Evolutionary conservation across 2,888 invertebrate genomes (phyloP), one percentile per base, ranked within the genome.

Genomic region (Eugnorisma glareosa): DNA sequence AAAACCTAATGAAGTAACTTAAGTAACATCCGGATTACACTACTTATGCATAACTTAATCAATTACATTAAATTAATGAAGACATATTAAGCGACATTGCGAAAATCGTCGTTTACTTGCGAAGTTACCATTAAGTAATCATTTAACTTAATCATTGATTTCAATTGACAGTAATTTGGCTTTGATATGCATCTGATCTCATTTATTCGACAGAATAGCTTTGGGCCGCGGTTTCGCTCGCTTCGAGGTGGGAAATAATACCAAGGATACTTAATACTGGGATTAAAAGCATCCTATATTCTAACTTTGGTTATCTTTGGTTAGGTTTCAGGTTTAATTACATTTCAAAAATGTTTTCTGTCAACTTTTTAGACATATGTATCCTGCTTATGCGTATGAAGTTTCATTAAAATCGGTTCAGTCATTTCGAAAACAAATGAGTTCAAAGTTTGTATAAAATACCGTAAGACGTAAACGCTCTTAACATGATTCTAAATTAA

Each of bases 1-100:
- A 45, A 61, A 68, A 2, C n/a, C 51, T 54, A 37, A 68, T 61
- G 24, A 71, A 63, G 37, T 11, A 24, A 28, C 57, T 79, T 59
- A 59, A 59, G 75, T 66, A 69, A 80, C 24, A 80, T 80, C 80
- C 69, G 54, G 69, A 80, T 67, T 2, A 28, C 68, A 37, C 28
- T 51, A 78, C 21, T 45, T 67, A 54, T 28, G 21, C 40, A 61
- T 67, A 70, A 48, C 43, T 80, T 24, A 71, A 67, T 35, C 13
- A 67, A 70, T 81, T 70, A 81, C 18, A 63, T 8, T 35, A 43
- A 13, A 71, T 48, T 48, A 79, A 64, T 57, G 57, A 40, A 79
- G 35, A 48, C 35, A 68, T 57, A 40, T 51, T 24, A 35, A 18
- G 48, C 6, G 35, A 57, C 7, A 66, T 81, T 81, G 80, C 80